A percentile compares a stretch with the other conserved stretches of the same genome.
phyloP scores from a whole-genome alignment of 2,888 invertebrate species.

The Spilosoma lubricipeda region DNA sequence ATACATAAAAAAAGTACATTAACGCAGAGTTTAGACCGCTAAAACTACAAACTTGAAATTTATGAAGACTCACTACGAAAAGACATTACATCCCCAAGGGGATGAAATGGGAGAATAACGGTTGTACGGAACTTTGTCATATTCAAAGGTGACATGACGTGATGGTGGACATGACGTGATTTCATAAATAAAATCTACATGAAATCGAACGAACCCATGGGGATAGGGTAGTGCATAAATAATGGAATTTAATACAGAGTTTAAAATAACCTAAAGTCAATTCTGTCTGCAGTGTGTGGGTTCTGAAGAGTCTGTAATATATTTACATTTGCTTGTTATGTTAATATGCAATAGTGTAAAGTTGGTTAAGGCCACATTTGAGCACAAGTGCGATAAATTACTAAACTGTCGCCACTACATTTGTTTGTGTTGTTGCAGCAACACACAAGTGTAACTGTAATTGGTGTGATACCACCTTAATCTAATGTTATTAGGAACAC shows the following conservation, averaged over 20 bases:
- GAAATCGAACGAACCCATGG: not conserved
- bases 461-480: not conserved
- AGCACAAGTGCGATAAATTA: slow-evolving; percentile 12
- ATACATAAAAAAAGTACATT: too few relatives aligned
- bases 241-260: not conserved
- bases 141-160: too few relatives aligned
- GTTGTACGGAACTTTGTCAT: too few relatives aligned
- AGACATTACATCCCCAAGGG: too few relatives aligned
- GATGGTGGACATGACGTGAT: too few relatives aligned
- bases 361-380: slow-evolving; percentile 20
- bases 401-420: slow-evolving; percentile 12
- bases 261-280: not conserved
- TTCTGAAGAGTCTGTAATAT: not conserved
- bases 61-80: too few relatives aligned
- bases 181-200: not conserved
- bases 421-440: slow-evolving; percentile 1
- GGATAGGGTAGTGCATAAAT: not conserved
- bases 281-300: not conserved
- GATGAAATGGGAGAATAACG: too few relatives aligned
- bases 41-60: too few relatives aligned
- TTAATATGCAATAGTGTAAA: slow-evolving; percentile 17
- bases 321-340: not conserved
- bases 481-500: not conserved
- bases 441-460: not conserved
- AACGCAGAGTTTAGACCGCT: too few relatives aligned